A percentile compares a stretch with the other conserved stretches of the same genome.
phyloP scores from a whole-genome alignment of 2,888 invertebrate species.

The Norana najaformis region DNA sequence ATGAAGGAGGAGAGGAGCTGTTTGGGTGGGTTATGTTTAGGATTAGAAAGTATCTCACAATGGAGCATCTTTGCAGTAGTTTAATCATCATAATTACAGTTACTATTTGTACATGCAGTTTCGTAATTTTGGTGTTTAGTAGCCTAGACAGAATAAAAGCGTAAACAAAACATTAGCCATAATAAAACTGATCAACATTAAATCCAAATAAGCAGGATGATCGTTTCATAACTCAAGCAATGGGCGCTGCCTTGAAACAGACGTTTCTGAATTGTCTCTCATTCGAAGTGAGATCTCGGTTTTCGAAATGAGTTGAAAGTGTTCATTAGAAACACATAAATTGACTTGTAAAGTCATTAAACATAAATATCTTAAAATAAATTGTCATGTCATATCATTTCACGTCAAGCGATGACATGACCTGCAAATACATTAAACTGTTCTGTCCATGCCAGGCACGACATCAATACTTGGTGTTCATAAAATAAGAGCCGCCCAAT shows the following conservation, averaged over 20 bases:
- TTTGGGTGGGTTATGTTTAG: no score
- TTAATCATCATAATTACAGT: background rate
- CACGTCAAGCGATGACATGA: background rate
- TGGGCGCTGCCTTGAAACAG: background rate
- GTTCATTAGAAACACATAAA: slow-evolving; percentile 7
- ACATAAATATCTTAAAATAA: background rate
- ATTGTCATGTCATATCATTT: background rate
- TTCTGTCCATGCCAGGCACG: background rate
- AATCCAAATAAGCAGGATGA: no score
- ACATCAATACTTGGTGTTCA: background rate
- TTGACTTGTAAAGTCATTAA: background rate
- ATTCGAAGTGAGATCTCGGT: background rate
- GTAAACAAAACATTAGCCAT: background rate
- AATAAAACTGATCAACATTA: background rate
- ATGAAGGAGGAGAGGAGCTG: no score
- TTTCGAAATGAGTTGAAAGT: background rate
- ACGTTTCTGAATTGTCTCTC: no score
- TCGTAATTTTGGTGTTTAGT: background rate
- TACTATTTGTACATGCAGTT: background rate
- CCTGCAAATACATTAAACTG: background rate
- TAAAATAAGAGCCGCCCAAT: background rate
- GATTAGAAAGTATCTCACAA: no score
- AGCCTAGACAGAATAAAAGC: background rate
- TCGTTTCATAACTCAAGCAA: background rate
- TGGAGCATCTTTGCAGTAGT: background rate